Conservation (phyloP, 2,888 invertebrate genomes). For the Oscheius sp. region DNA sequence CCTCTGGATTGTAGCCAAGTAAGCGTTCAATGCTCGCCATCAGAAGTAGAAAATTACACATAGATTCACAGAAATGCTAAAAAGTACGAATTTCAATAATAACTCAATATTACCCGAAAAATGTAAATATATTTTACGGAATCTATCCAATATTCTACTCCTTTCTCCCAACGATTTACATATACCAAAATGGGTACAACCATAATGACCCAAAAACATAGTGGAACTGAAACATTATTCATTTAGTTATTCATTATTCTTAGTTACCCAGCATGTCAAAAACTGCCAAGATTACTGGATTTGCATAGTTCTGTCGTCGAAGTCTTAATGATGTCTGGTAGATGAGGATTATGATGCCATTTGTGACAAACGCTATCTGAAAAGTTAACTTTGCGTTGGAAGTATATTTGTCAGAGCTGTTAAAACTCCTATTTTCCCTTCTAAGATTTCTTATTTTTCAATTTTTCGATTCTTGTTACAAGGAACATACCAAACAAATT, state of each 20-base stretch:
- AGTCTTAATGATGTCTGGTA: slow-evolving; percentile 60
- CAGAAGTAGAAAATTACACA: slow-evolving; percentile 60
- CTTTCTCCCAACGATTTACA: background rate
- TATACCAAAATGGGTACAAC: slow-evolving; percentile 49
- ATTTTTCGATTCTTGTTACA: too few relatives aligned
- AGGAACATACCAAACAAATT: slow-evolving; percentile 37
- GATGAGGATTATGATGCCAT: slow-evolving; percentile 56
- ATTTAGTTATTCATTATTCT: background rate
- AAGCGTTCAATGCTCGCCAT: slow-evolving; percentile 57
- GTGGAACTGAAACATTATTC: slow-evolving; percentile 20
- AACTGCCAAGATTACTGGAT: slow-evolving; percentile 56
- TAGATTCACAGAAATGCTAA: slow-evolving; percentile 58
- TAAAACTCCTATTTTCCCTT: slow-evolving; percentile 7
- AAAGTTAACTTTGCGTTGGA: background rate
- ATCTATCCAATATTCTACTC: slow-evolving; percentile 36
- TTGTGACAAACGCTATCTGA: slow-evolving; percentile 31
- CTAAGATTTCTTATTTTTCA: too few relatives aligned
- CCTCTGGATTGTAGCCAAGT: slow-evolving; percentile 46
- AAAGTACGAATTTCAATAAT: slow-evolving; percentile 9
- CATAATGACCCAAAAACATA: slow-evolving; percentile 36
- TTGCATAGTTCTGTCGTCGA: slow-evolving; percentile 62
- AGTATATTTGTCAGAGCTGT: background rate
- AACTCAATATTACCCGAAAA: slow-evolving; percentile 13
- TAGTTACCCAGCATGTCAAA: slow-evolving; percentile 45
- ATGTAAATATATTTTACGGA: slow-evolving; percentile 39